These are phyloP conservation scores for Zoanthus solanderi DNA, from an alignment of 92 coral and sea anemone species.

Conservation along the genomic window DNA sequence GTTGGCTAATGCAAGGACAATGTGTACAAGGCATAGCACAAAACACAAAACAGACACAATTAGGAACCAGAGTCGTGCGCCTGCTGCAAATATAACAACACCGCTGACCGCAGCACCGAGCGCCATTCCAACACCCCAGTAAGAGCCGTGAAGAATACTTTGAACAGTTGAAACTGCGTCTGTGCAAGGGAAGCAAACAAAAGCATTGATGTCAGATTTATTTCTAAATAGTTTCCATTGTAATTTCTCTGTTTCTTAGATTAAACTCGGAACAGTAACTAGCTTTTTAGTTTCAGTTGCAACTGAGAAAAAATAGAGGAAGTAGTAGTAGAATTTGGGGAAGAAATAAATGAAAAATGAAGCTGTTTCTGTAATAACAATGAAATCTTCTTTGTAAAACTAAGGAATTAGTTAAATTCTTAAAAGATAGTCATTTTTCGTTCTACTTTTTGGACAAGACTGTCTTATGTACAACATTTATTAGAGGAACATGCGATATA, in stretches of 20 bases:
- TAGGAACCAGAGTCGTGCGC: slow-evolving; percentile 71
- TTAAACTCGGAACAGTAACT: too few species aligned
- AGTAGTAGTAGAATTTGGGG: not conserved
- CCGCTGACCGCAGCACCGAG: slow-evolving; percentile 87
- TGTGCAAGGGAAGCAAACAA: not conserved
- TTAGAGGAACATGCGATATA: too few species aligned
- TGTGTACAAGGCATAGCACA: slow-evolving; percentile 67
- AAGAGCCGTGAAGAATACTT: slow-evolving; percentile 84
- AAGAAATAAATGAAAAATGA: not conserved
- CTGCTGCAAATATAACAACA: slow-evolving; percentile 66
- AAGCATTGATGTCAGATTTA: not conserved
- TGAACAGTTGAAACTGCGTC: slow-evolving; percentile 77
- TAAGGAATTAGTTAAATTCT: too few species aligned
- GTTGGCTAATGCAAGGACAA: slow-evolving; percentile 64
- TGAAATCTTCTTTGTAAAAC: too few species aligned
- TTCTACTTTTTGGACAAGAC: too few species aligned
- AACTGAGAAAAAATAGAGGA: not conserved
- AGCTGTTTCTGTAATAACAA: too few species aligned
- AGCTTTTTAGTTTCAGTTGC: too few species aligned
- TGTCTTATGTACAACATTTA: too few species aligned
- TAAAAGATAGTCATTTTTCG: too few species aligned
- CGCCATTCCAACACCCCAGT: slow-evolving; percentile 96
- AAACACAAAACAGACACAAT: slow-evolving; percentile 63
- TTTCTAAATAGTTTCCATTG: too few species aligned
- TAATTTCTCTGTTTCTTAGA: too few species aligned